These are phyloP conservation scores for Pedicia rivosa DNA, from an alignment of 2,888 invertebrate genomes.

Conservation along the genomic window DNA sequence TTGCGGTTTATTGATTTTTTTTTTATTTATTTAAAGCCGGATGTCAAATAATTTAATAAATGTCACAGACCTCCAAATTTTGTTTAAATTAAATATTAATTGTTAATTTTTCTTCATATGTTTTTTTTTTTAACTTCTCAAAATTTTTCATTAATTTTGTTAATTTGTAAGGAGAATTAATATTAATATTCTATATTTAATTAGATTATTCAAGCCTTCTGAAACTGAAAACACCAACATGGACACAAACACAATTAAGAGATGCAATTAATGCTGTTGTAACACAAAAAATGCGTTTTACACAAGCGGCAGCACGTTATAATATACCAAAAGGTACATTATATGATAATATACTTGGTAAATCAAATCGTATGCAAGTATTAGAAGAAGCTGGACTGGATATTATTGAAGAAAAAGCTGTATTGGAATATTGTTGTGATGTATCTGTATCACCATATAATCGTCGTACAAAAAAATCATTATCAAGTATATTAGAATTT, in stretches of 20 bases:
- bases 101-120: too few species aligned
- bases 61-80: too few species aligned
- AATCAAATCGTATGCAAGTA: conserved; percentile 59
- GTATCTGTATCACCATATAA: conserved; percentile 53
- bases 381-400: conserved; percentile 50
- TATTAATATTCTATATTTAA: conserved; percentile 11
- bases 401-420: conserved; percentile 42
- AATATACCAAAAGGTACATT: conserved; percentile 62
- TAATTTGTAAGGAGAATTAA: too few species aligned
- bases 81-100: too few species aligned
- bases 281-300: conserved; percentile 60
- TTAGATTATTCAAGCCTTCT: conserved; percentile 43
- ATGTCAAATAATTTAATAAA: too few species aligned
- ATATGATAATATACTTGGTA: conserved; percentile 62
- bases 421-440: conserved; percentile 58
- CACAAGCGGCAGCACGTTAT: conserved; percentile 53
- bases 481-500: conserved; percentile 42
- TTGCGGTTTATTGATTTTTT: too few species aligned
- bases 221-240: conserved; percentile 58
- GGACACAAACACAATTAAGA: conserved; percentile 57
- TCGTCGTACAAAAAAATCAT: conserved; percentile 50
- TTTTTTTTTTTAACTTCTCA: too few species aligned
- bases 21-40: too few species aligned
- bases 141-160: too few species aligned
- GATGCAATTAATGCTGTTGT: conserved; percentile 62